These are phyloP conservation scores for Lichenostomus cassidix DNA, from an alignment of 2,113 vertebrate genomes.

Conservation along the genomic window DNA sequence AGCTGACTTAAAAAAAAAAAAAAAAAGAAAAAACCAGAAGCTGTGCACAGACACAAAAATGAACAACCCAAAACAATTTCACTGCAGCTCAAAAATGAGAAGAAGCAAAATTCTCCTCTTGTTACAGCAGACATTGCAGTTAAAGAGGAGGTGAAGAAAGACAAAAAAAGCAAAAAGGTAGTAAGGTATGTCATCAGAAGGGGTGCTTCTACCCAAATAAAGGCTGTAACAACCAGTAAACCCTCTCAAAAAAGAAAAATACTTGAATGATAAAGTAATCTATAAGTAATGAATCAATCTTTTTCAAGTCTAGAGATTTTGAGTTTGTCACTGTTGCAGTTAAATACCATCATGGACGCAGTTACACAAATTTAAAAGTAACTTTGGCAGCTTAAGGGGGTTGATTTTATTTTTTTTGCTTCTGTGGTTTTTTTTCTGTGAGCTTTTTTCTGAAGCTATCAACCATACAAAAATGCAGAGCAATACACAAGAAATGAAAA, in stretches of 20 bases:
- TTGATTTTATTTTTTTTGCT: neutral
- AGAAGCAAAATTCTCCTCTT: neutral
- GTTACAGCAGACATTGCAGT: neutral
- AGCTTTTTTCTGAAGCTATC: neutral
- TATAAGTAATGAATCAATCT: neutral
- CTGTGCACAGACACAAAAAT: neutral
- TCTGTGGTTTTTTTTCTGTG: neutral
- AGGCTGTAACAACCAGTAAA: neutral
- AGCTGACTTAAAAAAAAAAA: neutral
- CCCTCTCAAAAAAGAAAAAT: neutral
- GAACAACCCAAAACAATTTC: neutral
- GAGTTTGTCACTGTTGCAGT: neutral
- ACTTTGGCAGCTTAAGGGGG: neutral
- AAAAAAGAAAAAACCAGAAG: neutral
- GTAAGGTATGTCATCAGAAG: neutral
- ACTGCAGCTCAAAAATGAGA: slow-evolving; percentile 40
- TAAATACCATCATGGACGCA: neutral
- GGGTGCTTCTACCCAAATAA: neutral
- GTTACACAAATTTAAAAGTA: neutral
- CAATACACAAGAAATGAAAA: neutral
- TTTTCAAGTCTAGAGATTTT: neutral
- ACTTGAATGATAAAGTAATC: neutral
- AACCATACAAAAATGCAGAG: neutral
- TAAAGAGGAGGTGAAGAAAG: neutral
- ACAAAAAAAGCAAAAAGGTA: neutral